These are phyloP conservation scores for Drosophila ezoana DNA, from an alignment of 2,888 invertebrate genomes.

Conservation along the genomic window DNA sequence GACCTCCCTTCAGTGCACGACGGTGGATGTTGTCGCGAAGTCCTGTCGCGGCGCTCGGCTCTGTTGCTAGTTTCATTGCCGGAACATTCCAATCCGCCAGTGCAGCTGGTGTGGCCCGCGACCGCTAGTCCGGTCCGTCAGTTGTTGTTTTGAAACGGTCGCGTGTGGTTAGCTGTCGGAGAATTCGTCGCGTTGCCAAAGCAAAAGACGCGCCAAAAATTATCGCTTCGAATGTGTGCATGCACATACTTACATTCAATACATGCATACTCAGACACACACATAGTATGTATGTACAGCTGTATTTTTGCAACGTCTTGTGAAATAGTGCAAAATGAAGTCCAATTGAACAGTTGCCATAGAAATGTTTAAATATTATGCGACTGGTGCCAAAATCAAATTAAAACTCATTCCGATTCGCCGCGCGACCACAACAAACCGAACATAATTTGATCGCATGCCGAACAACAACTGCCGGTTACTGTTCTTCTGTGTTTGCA, in stretches of 20 bases:
- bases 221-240: conserved; percentile 28
- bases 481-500: conserved; percentile 10
- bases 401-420: conserved; percentile 21
- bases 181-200: conserved; percentile 24
- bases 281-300: background rate
- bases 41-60: conserved; percentile 23
- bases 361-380: conserved; percentile 19
- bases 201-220: conserved; percentile 59
- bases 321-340: conserved; percentile 29
- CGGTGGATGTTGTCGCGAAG: conserved; percentile 11
- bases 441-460: conserved; percentile 45
- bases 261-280: background rate
- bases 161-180: conserved; percentile 36
- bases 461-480: conserved; percentile 38
- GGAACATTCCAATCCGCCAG: conserved; percentile 27
- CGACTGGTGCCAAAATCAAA: conserved; percentile 27
- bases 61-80: conserved; percentile 37
- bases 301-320: conserved; percentile 10
- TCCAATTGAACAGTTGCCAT: conserved; percentile 26
- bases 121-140: conserved; percentile 34
- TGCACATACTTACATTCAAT: background rate
- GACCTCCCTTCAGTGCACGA: conserved; percentile 9
- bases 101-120: conserved; percentile 24
- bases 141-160: conserved; percentile 60
- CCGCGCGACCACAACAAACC: conserved; percentile 37